Evolutionary conservation across 2,888 invertebrate species (phyloP), one percentile per base, ranked within the genome.

Genomic region (Ophioninae sp.): DNA sequence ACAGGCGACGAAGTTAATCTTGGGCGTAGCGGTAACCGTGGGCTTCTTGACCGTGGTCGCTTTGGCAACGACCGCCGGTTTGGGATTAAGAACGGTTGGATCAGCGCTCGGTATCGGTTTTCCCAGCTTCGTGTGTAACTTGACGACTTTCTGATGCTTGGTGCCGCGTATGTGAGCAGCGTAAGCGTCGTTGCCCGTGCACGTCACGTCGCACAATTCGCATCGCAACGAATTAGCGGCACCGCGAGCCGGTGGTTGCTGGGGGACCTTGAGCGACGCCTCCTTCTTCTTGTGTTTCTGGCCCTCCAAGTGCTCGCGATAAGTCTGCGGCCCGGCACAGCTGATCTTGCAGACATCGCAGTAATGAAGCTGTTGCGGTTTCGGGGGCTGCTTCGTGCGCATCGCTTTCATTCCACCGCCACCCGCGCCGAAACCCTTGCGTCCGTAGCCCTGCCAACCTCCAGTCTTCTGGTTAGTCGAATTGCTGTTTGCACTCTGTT

Each of bases 211-310:
- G 91, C 99, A 99, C 83, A 99, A 95, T 93, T 99, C 99, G 94
- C 99, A 99, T 87, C 98, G 96, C 90, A 98, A 94, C 30, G 96
- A 96, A 89, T 95, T 95, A 73, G 95, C 95, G 39, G 95, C 94
- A 70, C 95, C 94, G 88, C 96, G 89, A 44, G 93, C 93, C 1
- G 93, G 93, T 30, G 91, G 91, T 76, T 92, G 91, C 75, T 93
- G 91, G 3, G 95, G 95, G 91, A 96, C 95, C 92, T 97, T 97
- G 39, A 96, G 94, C 13, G 97, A 96, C 0, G 96, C 97, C 93
- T 99, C 99, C 93, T 99, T 98, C 94, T 99, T 99, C 95, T 99
- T 99, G 94, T 99, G 99, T 93, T 98, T 98, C 93, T 99, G 99
- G 0, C 99, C 99, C 92, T 99, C 99, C 91, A 99, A 94, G 94